Evolutionary conservation across 2,888 invertebrate species (phyloP).

Genomic region (Aleiodes leptofemur): DNA sequence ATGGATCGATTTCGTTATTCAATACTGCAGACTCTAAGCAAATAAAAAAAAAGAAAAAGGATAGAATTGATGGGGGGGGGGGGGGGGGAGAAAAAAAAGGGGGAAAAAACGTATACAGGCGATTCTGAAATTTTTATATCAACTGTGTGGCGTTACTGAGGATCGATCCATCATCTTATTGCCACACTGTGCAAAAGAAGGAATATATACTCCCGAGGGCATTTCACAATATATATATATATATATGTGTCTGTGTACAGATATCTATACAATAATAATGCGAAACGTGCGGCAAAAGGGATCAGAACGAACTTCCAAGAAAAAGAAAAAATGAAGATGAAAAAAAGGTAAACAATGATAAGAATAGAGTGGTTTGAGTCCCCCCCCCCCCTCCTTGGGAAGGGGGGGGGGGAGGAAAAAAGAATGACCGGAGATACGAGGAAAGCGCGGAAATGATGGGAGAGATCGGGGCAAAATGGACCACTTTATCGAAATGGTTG

Average conservation of each 20-base stretch:
- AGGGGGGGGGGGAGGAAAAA: not conserved
- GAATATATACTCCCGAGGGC: conserved; percentile 27
- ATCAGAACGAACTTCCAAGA: conserved; percentile 16
- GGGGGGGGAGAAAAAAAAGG: not conserved
- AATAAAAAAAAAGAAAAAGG: conserved; percentile 14
- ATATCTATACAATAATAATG: conserved; percentile 30
- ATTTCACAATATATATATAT: conserved; percentile 10
- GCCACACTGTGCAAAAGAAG: conserved; percentile 15
- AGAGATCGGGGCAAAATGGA: not conserved
- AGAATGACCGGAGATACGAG: conserved; percentile 10
- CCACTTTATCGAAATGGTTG: no score
- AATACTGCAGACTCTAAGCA: conserved; percentile 10
- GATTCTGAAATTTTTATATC: conserved; percentile 46
- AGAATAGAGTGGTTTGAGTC: not conserved
- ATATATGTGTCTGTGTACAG: not conserved
- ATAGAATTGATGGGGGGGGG: not conserved
- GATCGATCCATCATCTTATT: conserved; percentile 36
- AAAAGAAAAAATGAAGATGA: not conserved
- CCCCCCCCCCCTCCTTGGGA: no score
- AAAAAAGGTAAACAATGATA: conserved; percentile 5
- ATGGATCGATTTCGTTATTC: conserved; percentile 31
- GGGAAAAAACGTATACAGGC: not conserved
- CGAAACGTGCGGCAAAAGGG: conserved; percentile 16
- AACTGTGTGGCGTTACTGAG: conserved; percentile 46
- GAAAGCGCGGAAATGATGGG: not conserved